Conservation (phyloP, 2,797 vertebrate species). For the Eulemur coronatus region DNA sequence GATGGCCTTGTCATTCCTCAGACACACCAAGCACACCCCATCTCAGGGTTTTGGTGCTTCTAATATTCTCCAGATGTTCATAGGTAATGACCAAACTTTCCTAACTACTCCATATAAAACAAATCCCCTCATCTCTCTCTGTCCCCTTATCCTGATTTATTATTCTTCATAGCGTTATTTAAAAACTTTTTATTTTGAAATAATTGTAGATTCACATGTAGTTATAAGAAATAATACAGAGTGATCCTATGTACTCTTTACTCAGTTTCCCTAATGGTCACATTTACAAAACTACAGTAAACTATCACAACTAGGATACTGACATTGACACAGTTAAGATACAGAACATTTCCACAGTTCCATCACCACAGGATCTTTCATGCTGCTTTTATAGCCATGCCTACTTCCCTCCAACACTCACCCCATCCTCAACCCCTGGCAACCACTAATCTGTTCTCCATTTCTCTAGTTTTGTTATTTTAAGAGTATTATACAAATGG, state of each 20-base stretch:
- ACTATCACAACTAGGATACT: not conserved
- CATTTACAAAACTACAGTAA: slow-evolving; percentile 1
- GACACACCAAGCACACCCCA: not conserved
- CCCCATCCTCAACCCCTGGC: not conserved
- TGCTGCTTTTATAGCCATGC: not conserved
- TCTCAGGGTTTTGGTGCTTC: not conserved
- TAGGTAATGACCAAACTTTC: not conserved
- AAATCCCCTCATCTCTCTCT: not conserved
- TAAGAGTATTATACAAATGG: not conserved
- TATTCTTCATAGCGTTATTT: not conserved
- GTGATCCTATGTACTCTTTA: not conserved
- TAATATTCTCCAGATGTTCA: not conserved
- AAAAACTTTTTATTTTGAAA: not conserved
- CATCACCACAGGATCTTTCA: not conserved
- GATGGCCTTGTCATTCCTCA: not conserved
- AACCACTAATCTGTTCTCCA: not conserved
- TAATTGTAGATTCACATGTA: not conserved
- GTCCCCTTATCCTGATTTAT: not conserved
- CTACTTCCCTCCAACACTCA: not conserved
- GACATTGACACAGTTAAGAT: not conserved
- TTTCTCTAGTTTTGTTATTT: not conserved
- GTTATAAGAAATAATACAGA: not conserved
- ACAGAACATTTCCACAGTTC: not conserved
- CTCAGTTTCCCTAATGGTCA: not conserved
- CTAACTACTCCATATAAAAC: not conserved